Conservation (phyloP, 92 coral and sea anemone genomes). For the Phenganax marumi region DNA sequence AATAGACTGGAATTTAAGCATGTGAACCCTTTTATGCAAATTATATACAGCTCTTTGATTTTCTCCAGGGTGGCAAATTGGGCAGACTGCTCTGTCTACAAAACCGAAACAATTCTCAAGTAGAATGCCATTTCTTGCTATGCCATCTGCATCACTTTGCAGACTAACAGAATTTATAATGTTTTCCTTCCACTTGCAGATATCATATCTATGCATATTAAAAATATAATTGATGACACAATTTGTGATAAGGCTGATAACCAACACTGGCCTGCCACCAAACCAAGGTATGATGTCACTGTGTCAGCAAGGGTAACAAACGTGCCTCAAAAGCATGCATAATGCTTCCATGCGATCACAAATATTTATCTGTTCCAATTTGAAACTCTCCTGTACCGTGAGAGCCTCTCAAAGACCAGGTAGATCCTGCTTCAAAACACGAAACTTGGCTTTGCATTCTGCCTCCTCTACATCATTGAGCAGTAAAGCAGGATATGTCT, state of each 20-base stretch:
- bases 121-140: constrained; percentile 9
- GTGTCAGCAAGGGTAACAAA: background rate
- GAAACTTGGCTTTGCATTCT: constrained; percentile 33
- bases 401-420: constrained; percentile 25
- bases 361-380: background rate
- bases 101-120: constrained; percentile 22
- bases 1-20: constrained; percentile 3
- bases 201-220: background rate
- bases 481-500: background rate
- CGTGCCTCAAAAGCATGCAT: background rate
- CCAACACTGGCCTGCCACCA: constrained; percentile 1
- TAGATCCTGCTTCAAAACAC: constrained; percentile 27
- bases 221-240: background rate
- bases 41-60: background rate
- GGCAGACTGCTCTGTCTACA: constrained; percentile 6
- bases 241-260: background rate
- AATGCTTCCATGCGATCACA: background rate
- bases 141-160: constrained; percentile 9
- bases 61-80: background rate
- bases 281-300: constrained; percentile 2
- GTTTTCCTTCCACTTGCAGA: background rate
- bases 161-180: background rate
- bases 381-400: background rate
- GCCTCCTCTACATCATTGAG: constrained; percentile 26
- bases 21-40: constrained; percentile 14